Base-by-base conservation (phyloP, 2,113 vertebrate genomes). In the Stigmatopora argus region DNA sequence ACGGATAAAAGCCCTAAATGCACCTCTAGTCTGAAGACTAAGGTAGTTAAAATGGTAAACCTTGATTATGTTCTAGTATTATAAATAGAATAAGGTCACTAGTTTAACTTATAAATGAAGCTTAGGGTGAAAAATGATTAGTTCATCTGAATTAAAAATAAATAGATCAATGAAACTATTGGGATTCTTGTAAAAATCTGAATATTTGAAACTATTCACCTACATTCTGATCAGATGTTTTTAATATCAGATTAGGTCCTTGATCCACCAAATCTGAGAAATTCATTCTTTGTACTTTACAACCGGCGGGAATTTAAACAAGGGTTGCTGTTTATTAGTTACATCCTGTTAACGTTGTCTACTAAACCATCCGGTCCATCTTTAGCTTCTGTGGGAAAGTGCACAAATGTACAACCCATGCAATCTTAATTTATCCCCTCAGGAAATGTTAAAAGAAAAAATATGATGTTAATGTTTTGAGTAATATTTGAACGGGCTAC, bases 1-100 rank as follows among this genome's bases (percentile, higher is more conserved):
- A 71, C n/a, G 66, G 69, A 79, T 73, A 73, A 75, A 66, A 70
- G 59, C 55, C 60, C 23, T 45, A 41, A 62, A 76, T 64, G 19
- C 13, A 31, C 15, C 46, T 57, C 47, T 12, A 47, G 44, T 2
- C 47, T 53, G 48, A 62, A 56, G 62, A 62, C 65, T 48, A 49
- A 12, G 12, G 64, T 23, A 0, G 48, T 26, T 23, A 21, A 56
- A 61, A 51, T 26, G 65, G 66, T 5, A 60, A 67, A 67, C 2
- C 7, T 5, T 41, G 4, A 9, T 44, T 58, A n/a, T 60, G 34
- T 71, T 58, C 38, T 26, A 3, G 63, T 31, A 63, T 67, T 51
- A 53, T 72, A 66, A 58, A 61, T 31, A 67, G 46, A 23, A 57
- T 2, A 38, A 63, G 63, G 68, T 62, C 67, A 67, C 26, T 10